These are phyloP conservation scores for Ascaphus truei DNA, from an alignment of 2,113 vertebrate species.

Conservation along the genomic window DNA sequence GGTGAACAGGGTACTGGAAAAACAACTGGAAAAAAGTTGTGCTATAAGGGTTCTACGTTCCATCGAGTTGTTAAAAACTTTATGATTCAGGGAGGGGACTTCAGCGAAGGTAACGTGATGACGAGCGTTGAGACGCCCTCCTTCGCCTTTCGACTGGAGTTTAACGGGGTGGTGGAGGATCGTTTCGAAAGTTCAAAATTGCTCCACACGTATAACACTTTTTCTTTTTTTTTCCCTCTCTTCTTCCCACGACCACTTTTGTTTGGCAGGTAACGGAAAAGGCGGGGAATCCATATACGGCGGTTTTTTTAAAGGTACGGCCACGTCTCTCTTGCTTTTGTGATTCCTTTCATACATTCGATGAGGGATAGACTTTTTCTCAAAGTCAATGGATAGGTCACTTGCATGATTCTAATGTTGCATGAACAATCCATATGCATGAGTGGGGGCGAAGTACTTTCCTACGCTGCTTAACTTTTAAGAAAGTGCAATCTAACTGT, in stretches of 20 bases:
- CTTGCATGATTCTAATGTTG: constrained; percentile 78
- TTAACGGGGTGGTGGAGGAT: too few relatives aligned
- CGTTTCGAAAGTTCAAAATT: too few relatives aligned
- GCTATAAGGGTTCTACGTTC: constrained; percentile 97
- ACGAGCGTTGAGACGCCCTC: too few relatives aligned
- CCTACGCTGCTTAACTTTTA: constrained; percentile 62
- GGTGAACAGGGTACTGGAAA: constrained; percentile 92
- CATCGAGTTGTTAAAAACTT: constrained; percentile 98
- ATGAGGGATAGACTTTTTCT: neutral
- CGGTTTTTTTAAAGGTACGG: constrained; percentile 97
- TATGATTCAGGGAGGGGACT: constrained; percentile 98
- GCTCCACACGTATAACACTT: too few relatives aligned
- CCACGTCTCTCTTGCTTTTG: constrained; percentile 40
- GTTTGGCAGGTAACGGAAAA: constrained; percentile 86
- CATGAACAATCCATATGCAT: constrained; percentile 77
- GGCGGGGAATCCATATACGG: constrained; percentile 97
- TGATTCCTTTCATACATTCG: constrained; percentile 37
- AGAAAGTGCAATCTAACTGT: constrained; percentile 71
- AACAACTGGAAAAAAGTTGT: constrained; percentile 93
- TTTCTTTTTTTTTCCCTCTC: too few relatives aligned
- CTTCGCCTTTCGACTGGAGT: too few relatives aligned
- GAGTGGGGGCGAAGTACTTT: constrained; percentile 60
- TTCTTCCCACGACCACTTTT: too few relatives aligned
- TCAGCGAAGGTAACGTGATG: constrained; percentile 85
- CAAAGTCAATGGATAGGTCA: constrained; percentile 63